These are phyloP conservation scores for Eudiplozoon nipponicum DNA, from an alignment of 2,888 invertebrate genomes.

Conservation along the genomic window DNA sequence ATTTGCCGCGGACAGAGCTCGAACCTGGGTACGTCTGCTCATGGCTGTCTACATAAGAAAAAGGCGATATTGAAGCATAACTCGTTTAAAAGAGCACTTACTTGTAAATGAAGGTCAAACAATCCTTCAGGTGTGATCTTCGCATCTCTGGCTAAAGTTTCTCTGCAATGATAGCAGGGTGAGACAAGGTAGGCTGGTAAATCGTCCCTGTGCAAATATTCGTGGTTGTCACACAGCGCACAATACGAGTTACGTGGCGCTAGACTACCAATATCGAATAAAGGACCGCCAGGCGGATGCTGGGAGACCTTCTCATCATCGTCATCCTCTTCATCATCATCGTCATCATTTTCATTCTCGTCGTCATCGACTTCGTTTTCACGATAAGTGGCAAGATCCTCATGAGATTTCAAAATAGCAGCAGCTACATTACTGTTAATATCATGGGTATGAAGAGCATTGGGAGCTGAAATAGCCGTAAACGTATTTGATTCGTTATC, in stretches of 20 bases:
- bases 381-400: too few relatives aligned
- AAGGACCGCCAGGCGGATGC: neutral
- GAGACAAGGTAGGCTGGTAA: slow-evolving; percentile 15
- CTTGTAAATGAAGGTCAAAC: slow-evolving; percentile 6
- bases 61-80: neutral
- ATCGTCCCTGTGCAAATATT: slow-evolving; percentile 13
- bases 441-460: too few relatives aligned
- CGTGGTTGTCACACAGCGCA: slow-evolving; percentile 12
- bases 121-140: slow-evolving; percentile 11
- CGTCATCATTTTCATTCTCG: too few relatives aligned
- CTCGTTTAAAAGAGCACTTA: neutral
- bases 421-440: too few relatives aligned
- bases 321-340: too few relatives aligned
- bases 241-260: slow-evolving; percentile 12
- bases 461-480: too few relatives aligned
- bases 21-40: too few relatives aligned
- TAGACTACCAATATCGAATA: slow-evolving; percentile 1
- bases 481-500: too few relatives aligned
- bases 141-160: slow-evolving; percentile 12
- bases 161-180: slow-evolving; percentile 16
- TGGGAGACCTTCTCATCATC: too few relatives aligned
- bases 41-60: neutral
- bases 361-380: too few relatives aligned
- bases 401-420: too few relatives aligned
- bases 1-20: too few relatives aligned